Evolutionary conservation across 2,113 vertebrate species (phyloP).

Genomic region (Dascyllus trimaculatus): DNA sequence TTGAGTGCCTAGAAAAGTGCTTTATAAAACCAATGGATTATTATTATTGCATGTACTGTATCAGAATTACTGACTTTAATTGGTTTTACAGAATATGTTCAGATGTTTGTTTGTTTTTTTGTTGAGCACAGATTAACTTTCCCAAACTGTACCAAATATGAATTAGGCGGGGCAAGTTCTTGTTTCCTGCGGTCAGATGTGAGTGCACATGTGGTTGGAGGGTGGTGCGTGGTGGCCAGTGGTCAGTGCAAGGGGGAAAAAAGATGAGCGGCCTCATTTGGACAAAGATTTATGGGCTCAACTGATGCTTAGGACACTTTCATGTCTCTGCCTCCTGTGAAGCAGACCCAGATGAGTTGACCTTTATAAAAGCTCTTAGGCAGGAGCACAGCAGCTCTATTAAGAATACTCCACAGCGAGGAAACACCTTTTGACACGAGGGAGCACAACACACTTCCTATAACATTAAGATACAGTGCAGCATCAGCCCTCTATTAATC

Average conservation of each 20-base stretch:
- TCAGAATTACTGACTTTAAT: too few species aligned
- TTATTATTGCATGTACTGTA: too few species aligned
- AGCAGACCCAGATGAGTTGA: slow-evolving; percentile 73
- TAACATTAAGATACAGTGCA: neutral
- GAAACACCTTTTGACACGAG: slow-evolving; percentile 6
- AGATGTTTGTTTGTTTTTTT: neutral
- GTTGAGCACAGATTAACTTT: neutral
- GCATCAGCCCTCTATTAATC: neutral
- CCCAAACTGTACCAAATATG: neutral
- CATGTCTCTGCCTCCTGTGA: slow-evolving; percentile 67
- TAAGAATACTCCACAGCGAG: slow-evolving; percentile 19
- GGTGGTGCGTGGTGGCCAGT: neutral
- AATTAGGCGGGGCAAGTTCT: too few species aligned
- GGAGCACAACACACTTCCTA: neutral
- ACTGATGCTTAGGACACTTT: slow-evolving; percentile 72
- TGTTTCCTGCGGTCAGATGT: neutral
- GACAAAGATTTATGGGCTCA: slow-evolving; percentile 74
- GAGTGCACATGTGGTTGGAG: slow-evolving; percentile 6
- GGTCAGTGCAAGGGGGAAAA: slow-evolving; percentile 29
- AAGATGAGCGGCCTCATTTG: slow-evolving; percentile 65
- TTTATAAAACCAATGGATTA: too few species aligned
- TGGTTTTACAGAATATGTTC: too few species aligned
- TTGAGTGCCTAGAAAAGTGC: too few species aligned
- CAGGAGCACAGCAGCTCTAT: slow-evolving; percentile 43
- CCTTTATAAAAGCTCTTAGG: slow-evolving; percentile 73